Percentiles rank a stretch among this genome's conserved stretches.
phyloP scores from a whole-genome alignment of 2,888 invertebrate species.

The Caprella mutica region DNA sequence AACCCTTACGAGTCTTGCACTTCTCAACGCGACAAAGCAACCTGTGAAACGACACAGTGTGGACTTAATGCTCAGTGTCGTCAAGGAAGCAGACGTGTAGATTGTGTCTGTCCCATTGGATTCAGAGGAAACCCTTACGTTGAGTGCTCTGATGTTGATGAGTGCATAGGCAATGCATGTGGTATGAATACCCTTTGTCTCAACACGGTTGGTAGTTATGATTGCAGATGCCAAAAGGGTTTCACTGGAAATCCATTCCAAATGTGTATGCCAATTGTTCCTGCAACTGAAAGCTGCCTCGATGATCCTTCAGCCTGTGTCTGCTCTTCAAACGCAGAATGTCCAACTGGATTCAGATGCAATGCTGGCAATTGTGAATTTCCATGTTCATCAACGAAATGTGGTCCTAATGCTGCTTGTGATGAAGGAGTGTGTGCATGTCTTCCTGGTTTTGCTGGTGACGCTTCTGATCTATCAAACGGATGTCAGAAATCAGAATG shows the following conservation, averaged over 20 bases:
- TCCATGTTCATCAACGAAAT: constrained; percentile 49
- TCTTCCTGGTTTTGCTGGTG: constrained; percentile 62
- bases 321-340: constrained; percentile 35
- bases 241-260: constrained; percentile 75
- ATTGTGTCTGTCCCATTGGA: constrained; percentile 71
- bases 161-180: constrained; percentile 42
- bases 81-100: constrained; percentile 57
- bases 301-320: constrained; percentile 24
- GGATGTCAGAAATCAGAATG: constrained; percentile 71
- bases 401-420: constrained; percentile 71
- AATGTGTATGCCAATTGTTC: constrained; percentile 49
- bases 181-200: constrained; percentile 67
- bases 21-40: constrained; percentile 55
- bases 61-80: constrained; percentile 68
- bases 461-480: constrained; percentile 55
- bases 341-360: constrained; percentile 35
- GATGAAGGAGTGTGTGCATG: constrained; percentile 68
- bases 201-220: constrained; percentile 76
- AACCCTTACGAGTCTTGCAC: constrained; percentile 78
- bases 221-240: constrained; percentile 74
- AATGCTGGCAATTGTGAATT: constrained; percentile 31
- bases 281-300: constrained; percentile 14
- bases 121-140: constrained; percentile 78
- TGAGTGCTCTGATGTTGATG: constrained; percentile 48
- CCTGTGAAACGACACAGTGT: constrained; percentile 60